Percentiles rank a stretch among this genome's conserved stretches.
Evolutionary conservation across 2,888 invertebrate genomes (phyloP).

Genomic region (Darwinula stevensoni): DNA sequence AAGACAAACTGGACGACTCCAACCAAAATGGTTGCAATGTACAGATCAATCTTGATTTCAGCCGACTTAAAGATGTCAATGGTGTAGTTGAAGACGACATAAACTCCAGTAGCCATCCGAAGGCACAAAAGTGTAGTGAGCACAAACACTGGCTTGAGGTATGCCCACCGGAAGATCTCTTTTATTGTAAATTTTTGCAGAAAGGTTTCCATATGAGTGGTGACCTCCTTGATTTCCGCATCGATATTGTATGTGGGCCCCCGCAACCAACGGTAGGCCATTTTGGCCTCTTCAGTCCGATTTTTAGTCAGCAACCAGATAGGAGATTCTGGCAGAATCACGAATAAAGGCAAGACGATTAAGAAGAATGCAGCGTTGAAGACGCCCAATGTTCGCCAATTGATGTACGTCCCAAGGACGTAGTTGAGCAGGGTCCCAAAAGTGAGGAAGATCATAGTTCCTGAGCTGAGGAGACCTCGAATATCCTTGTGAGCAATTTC

Average conservation of each 20-base stretch:
- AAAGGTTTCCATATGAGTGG: not conserved
- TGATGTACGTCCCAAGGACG: not conserved
- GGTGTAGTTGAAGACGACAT: too few species aligned
- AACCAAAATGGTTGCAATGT: too few species aligned
- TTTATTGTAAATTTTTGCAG: not conserved
- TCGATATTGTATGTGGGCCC: not conserved
- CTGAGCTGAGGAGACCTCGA: too few species aligned
- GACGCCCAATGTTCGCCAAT: not conserved
- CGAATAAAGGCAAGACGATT: not conserved
- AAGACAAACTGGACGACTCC: too few species aligned
- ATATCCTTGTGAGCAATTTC: too few species aligned
- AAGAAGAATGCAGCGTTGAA: not conserved
- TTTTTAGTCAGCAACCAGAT: not conserved
- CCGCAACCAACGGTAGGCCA: not conserved
- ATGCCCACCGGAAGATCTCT: not conserved
- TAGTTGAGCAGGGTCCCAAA: not conserved
- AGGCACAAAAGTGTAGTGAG: not conserved
- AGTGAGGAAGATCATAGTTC: not conserved
- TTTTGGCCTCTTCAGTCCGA: constrained; percentile 1
- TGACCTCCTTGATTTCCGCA: not conserved
- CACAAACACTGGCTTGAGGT: constrained; percentile 1
- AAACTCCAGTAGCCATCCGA: too few species aligned
- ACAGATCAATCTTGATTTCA: too few species aligned
- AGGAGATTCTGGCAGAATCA: not conserved
- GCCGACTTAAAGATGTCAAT: too few species aligned